Conservation (phyloP, 2,113 vertebrate species). For the Pseudopodoces humilis region DNA sequence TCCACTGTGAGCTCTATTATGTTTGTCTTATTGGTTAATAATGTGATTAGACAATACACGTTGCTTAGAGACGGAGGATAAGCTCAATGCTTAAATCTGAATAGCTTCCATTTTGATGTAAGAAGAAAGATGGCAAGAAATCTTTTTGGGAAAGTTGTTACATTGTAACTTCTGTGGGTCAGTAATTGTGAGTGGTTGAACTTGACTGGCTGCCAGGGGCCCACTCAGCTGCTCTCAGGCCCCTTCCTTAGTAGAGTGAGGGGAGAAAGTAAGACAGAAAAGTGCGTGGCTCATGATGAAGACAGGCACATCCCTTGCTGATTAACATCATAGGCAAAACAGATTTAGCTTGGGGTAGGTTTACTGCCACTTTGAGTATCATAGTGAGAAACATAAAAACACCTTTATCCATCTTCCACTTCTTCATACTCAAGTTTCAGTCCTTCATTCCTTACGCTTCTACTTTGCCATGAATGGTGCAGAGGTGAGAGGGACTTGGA, state of each 20-base stretch:
- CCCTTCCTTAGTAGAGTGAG: background rate
- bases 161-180: background rate
- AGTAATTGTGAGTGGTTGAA: background rate
- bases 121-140: background rate
- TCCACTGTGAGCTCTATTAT: background rate
- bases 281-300: background rate
- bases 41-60: background rate
- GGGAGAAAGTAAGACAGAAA: background rate
- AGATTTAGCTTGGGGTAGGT: background rate
- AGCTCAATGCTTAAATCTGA: background rate
- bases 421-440: background rate
- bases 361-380: background rate
- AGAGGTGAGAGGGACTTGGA: accelerated
- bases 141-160: background rate
- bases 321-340: background rate
- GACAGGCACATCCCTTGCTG: accelerated
- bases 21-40: background rate
- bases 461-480: background rate
- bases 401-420: background rate
- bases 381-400: background rate
- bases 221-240: accelerated
- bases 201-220: background rate
- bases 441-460: background rate
- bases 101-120: background rate
- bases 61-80: background rate